phyloP scores from a whole-genome alignment of 2,888 invertebrate genomes.

The Andricus quercusramuli region DNA sequence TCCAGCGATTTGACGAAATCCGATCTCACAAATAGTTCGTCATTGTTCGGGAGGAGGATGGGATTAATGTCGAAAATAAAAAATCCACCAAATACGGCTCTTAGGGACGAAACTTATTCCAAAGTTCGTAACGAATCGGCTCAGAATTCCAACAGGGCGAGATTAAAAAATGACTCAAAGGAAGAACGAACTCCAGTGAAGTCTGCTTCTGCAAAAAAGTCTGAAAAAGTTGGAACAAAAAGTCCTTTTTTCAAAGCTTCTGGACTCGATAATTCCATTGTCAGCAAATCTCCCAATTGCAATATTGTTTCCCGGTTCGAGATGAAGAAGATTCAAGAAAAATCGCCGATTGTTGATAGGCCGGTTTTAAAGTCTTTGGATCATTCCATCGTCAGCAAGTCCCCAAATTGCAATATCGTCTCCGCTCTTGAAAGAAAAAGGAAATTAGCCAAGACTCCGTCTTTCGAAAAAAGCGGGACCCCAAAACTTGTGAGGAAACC shows the following conservation, averaged over 20 bases:
- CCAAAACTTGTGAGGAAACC: neutral
- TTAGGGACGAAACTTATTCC: neutral
- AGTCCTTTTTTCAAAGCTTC: slow-evolving; percentile 6
- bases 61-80: neutral
- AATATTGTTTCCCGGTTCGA: slow-evolving; percentile 3
- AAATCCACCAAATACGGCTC: neutral
- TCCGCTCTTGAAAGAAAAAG: neutral
- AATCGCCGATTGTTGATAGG: neutral
- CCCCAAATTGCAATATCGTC: slow-evolving; percentile 64
- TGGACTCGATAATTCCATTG: slow-evolving; percentile 34
- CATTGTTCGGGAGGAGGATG: neutral
- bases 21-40: slow-evolving; percentile 1
- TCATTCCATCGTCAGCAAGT: slow-evolving; percentile 66
- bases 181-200: neutral
- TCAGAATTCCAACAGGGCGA: neutral
- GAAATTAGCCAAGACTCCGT: neutral
- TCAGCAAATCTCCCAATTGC: slow-evolving; percentile 30
- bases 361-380: neutral
- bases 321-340: neutral
- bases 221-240: slow-evolving; percentile 12
- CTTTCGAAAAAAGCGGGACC: neutral
- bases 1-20: slow-evolving; percentile 53
- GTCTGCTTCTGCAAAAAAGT: slow-evolving; percentile 4
- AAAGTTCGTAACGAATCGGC: neutral
- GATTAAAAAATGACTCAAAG: neutral